These are phyloP conservation scores for Spodoptera littoralis DNA, from an alignment of 2,888 invertebrate genomes.

Conservation along the genomic window DNA sequence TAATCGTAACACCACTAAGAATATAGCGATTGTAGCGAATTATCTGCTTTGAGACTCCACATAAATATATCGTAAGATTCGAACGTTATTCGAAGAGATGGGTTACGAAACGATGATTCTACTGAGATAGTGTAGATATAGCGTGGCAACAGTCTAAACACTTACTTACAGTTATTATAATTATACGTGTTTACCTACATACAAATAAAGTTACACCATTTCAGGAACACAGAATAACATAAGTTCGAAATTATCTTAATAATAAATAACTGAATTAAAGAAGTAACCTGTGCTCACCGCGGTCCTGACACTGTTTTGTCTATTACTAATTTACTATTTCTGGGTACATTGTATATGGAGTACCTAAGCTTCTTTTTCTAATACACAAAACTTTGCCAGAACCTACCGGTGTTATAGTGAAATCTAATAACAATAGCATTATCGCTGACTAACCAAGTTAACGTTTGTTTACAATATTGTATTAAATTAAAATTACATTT, in stretches of 20 bases:
- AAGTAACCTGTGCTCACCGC: background rate
- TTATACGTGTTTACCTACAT: slow-evolving; percentile 64
- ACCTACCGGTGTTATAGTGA: slow-evolving; percentile 14
- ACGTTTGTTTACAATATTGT: slow-evolving; percentile 35
- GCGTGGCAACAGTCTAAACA: slow-evolving; percentile 53
- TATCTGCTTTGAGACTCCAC: no score
- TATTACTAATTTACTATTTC: no score
- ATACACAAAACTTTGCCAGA: slow-evolving; percentile 7
- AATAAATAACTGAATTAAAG: slow-evolving; percentile 57
- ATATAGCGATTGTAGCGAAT: background rate
- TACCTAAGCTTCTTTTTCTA: no score
- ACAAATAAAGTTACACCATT: slow-evolving; percentile 60
- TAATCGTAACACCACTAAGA: slow-evolving; percentile 2
- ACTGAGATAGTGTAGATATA: slow-evolving; percentile 39
- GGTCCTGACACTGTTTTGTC: no score
- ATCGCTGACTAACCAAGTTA: slow-evolving; percentile 45
- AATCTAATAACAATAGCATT: slow-evolving; percentile 44
- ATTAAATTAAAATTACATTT: slow-evolving; percentile 43
- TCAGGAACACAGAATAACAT: slow-evolving; percentile 64
- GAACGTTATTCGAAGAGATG: slow-evolving; percentile 19
- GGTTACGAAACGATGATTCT: slow-evolving; percentile 36
- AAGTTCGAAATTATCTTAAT: slow-evolving; percentile 65
- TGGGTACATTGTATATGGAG: no score
- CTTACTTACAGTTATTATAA: slow-evolving; percentile 62
- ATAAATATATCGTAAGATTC: background rate